Percentiles rank a stretch among this genome's conserved stretches.
These are phyloP conservation scores for Sebastes itinus DNA, from an alignment of 2,797 vertebrate genomes.

Conservation along the genomic window DNA sequence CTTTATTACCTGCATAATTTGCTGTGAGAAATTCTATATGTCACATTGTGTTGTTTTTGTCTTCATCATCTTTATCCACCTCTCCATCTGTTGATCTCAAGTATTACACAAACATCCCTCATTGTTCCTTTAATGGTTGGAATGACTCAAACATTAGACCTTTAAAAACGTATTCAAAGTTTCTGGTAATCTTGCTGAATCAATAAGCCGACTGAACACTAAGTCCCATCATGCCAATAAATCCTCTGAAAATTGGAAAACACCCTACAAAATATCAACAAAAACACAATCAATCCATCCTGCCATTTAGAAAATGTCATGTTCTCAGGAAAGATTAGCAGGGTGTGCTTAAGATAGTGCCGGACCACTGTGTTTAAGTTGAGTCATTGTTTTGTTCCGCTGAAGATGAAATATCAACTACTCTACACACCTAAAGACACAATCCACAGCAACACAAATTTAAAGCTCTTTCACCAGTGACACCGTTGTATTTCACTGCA, in stretches of 20 bases:
- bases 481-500: too few species aligned
- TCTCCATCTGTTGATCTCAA: background rate
- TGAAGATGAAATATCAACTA: background rate
- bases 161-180: background rate
- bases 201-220: background rate
- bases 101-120: background rate
- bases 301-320: conserved; percentile 39
- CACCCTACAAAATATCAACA: background rate
- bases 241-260: background rate
- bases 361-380: background rate
- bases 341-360: background rate
- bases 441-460: background rate
- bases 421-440: background rate
- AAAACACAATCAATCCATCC: conserved; percentile 9
- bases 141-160: background rate
- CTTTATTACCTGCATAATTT: background rate
- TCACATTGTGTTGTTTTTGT: background rate
- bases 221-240: background rate
- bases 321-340: background rate
- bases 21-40: background rate
- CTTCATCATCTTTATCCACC: background rate
- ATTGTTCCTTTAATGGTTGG: background rate
- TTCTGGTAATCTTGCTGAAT: conserved; percentile 3
- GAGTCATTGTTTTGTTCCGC: background rate
- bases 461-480: background rate